A percentile compares a stretch with the other conserved stretches of the same genome.
phyloP scores from a whole-genome alignment of 2,797 vertebrate species.

The Phyllotis vaccarum region DNA sequence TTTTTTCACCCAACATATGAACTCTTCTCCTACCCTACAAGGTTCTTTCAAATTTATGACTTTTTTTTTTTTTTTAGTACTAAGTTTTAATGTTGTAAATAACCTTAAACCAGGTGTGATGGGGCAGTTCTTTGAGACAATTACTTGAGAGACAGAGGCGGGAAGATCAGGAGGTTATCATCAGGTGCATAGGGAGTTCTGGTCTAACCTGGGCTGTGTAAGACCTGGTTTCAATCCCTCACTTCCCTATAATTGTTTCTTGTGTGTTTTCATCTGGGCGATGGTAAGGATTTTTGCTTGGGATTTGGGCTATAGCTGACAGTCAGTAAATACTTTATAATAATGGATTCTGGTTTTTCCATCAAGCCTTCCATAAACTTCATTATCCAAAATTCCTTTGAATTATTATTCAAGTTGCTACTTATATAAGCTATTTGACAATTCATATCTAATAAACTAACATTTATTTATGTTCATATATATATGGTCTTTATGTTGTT shows the following conservation, averaged over 20 bases:
- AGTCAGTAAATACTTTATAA: conserved; percentile 37
- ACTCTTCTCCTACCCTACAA: background rate
- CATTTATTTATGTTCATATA: background rate
- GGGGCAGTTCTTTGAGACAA: background rate
- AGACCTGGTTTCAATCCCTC: background rate
- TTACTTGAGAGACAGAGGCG: background rate
- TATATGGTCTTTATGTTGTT: background rate
- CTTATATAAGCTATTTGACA: background rate
- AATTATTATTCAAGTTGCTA: background rate
- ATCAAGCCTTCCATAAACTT: background rate
- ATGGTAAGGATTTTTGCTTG: background rate
- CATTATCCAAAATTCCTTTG: conserved; percentile 10
- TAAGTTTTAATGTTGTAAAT: background rate
- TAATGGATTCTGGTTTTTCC: conserved; percentile 11
- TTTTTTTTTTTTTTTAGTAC: background rate
- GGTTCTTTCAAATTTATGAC: background rate
- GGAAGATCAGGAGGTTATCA: background rate
- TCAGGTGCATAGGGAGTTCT: background rate
- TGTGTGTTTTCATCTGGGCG: conserved; percentile 19
- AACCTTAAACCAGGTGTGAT: background rate
- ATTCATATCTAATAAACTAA: background rate
- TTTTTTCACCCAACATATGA: background rate
- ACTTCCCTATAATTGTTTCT: background rate
- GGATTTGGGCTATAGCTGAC: background rate
- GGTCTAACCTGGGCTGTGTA: background rate